Conservation (phyloP, 2,888 invertebrate genomes). For the Mesorhabditis spiculigera region DNA sequence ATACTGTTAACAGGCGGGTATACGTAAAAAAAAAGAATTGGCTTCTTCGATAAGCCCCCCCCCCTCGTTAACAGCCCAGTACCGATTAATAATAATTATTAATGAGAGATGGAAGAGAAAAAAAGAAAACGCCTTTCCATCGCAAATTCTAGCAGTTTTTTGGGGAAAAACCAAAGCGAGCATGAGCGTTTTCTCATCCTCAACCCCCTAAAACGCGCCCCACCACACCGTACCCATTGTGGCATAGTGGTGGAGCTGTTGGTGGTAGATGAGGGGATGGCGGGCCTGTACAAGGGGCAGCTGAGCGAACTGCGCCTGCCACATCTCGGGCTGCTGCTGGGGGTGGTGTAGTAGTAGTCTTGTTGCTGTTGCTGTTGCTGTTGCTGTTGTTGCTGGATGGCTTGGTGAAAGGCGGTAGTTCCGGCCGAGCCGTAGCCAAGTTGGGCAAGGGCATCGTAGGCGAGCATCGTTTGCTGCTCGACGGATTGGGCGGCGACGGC, state of each 20-base stretch:
- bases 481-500: not conserved
- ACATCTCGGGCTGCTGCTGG: conserved; percentile 2
- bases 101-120: too few relatives aligned
- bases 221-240: not conserved
- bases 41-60: too few relatives aligned
- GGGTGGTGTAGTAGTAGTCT: not conserved
- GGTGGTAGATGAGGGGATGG: not conserved
- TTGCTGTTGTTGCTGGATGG: not conserved
- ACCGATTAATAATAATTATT: too few relatives aligned
- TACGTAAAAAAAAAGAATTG: too few relatives aligned
- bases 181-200: too few relatives aligned
- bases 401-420: not conserved
- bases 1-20: too few relatives aligned
- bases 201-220: too few relatives aligned
- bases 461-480: not conserved
- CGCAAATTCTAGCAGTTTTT: too few relatives aligned
- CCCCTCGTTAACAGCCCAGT: too few relatives aligned
- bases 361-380: not conserved
- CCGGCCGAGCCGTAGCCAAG: not conserved
- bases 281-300: not conserved
- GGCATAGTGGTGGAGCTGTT: not conserved
- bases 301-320: not conserved
- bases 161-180: too few relatives aligned
- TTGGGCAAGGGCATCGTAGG: conserved; percentile 5
- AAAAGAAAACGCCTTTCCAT: too few relatives aligned